Percentiles rank a stretch among this genome's conserved stretches.
Evolutionary conservation across 2,113 vertebrate genomes (phyloP).

Genomic region (Platichthys flesus): DNA sequence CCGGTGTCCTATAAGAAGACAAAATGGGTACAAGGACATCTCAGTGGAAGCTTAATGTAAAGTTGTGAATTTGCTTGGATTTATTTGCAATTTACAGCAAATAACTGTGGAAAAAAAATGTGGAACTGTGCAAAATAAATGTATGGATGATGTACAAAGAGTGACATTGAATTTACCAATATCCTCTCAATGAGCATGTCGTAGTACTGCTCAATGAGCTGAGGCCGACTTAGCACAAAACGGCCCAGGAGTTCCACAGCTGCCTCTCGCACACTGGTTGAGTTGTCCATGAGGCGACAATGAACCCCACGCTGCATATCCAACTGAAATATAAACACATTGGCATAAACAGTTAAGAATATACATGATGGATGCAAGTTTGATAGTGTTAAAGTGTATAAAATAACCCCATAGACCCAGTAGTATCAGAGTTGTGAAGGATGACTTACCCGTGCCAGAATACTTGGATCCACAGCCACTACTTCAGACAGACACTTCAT

Average conservation of each 20-base stretch:
- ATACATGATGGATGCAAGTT: neutral
- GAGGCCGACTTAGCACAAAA: constrained; percentile 95
- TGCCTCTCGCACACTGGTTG: constrained; percentile 96
- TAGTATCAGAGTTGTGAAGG: neutral
- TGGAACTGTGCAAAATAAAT: neutral
- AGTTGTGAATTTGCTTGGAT: neutral
- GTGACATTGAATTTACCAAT: constrained; percentile 62
- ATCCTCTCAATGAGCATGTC: constrained; percentile 96
- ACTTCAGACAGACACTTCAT: constrained; percentile 99
- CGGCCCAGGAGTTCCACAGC: constrained; percentile 96
- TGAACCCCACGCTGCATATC: constrained; percentile 99
- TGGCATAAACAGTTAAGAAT: neutral
- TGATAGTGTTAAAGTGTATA: neutral
- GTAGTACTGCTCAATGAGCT: constrained; percentile 99
- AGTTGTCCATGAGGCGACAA: constrained; percentile 97
- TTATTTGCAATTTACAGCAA: neutral
- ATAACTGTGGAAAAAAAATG: neutral
- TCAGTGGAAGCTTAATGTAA: neutral
- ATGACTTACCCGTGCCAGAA: constrained; percentile 91
- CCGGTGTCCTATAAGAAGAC: constrained; percentile 91
- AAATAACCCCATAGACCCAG: neutral
- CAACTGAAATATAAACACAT: constrained; percentile 76
- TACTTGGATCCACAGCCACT: constrained; percentile 98
- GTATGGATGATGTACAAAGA: neutral
- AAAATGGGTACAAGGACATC: neutral